Base-by-base conservation (phyloP, 1,140 invertebrate genomes). In the Gonatopus flavifemur region DNA sequence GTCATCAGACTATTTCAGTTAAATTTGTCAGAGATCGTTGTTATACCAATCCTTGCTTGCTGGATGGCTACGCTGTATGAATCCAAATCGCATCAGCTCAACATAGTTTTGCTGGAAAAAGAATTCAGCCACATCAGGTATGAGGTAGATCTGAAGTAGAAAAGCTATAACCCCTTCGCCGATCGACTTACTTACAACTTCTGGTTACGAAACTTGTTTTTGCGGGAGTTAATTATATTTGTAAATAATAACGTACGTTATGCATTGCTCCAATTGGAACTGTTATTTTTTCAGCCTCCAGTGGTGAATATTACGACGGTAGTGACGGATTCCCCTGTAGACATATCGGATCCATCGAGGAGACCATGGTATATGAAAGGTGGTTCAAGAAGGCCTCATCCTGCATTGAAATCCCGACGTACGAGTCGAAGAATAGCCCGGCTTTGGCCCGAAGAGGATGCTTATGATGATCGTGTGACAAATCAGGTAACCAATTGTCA, bases 401-500 rank as follows among this genome's bases (percentile, higher is more conserved):
- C 73, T 1, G 76, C 74, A 25, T 58, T 77, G 1, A 76, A 72
- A 48, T 70, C 64, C 33, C 64, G 64, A 15, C 68, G 66, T n/a
- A 70, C 77, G n/a, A 79, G 80, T 2, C 66, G 69, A 57, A 72
- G 79, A 50, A 38, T 72, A 3, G 74, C 78, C 6, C 64, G 65
- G 28, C 62, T 87, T 2, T 88, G 85, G 78, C 85, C 84, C 2
- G 81, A 85, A 52, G 85, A 83, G 55, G 72, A 74, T 52, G 59
- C 63, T 25, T 62, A 77, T 25, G 74, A 72, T 46, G 88, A 88
- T 79, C 82, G 90, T 40, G 84, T 93, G 3, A 80, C 84, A 1
- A 86, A 91, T 64, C 82, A 84, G 62, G 76, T 77, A 64, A 59
- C n/a, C n/a, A n/a, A n/a, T n/a, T n/a, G n/a, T n/a, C n/a, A n/a